Percentiles rank a stretch among this genome's conserved stretches.
Evolutionary conservation across 2,113 vertebrate species (phyloP).

Genomic region (Balaeniceps rex): DNA sequence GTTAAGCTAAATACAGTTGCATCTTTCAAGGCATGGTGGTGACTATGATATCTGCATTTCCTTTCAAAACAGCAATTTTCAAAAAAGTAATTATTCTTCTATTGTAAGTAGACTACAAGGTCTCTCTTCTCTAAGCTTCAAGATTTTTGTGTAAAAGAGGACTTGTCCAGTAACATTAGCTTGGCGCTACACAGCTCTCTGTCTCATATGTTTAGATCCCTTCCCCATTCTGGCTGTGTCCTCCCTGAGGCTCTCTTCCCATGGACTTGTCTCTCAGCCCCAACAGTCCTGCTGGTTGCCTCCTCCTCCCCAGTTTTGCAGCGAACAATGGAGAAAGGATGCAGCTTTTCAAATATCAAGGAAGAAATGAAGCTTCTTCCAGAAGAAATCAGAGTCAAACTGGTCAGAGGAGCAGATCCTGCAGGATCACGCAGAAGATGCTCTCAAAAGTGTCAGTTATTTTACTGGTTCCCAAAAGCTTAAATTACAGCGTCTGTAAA

Average conservation of each 20-base stretch:
- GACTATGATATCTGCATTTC: neutral
- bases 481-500: neutral
- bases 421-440: neutral
- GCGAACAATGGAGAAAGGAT: neutral
- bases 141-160: neutral
- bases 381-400: neutral
- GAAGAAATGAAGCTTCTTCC: neutral
- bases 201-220: neutral
- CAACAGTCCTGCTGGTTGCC: neutral
- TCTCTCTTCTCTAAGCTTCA: neutral
- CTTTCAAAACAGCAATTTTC: neutral
- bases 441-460: neutral
- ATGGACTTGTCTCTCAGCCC: neutral
- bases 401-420: neutral
- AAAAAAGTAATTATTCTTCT: neutral
- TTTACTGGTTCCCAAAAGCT: neutral
- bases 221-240: neutral
- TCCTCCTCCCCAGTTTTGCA: neutral
- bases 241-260: neutral
- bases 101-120: neutral
- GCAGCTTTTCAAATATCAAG: neutral
- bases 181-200: neutral
- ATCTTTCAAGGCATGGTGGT: neutral
- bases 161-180: neutral
- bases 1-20: neutral